phyloP scores from a whole-genome alignment of 2,888 invertebrate species.

The Nebria salina region DNA sequence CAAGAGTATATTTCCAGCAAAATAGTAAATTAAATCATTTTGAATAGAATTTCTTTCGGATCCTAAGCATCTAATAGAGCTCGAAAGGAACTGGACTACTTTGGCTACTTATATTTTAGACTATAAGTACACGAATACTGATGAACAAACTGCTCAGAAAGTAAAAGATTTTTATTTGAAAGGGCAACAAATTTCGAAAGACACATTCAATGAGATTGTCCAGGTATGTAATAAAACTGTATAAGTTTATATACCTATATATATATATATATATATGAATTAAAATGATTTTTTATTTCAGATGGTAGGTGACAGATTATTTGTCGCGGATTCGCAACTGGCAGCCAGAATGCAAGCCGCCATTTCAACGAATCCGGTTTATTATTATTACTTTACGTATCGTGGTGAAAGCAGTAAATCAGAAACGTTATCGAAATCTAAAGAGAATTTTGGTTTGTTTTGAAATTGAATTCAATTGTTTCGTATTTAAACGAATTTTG shows the following conservation, averaged over 20 bases:
- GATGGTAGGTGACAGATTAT: constrained; percentile 74
- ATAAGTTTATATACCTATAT: constrained; percentile 10
- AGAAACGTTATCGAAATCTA: constrained; percentile 64
- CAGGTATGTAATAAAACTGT: constrained; percentile 45
- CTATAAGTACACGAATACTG: constrained; percentile 66
- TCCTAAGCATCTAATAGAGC: constrained; percentile 55
- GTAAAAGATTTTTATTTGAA: constrained; percentile 69
- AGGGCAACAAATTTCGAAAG: constrained; percentile 62
- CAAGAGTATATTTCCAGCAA: neutral
- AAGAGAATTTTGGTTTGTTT: constrained; percentile 65
- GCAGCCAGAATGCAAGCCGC: constrained; percentile 70
- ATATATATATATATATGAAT: constrained; percentile 5
- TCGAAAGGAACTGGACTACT: constrained; percentile 69
- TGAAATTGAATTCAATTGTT: constrained; percentile 55
- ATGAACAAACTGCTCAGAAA: constrained; percentile 63
- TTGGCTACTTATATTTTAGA: constrained; percentile 72
- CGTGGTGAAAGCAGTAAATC: constrained; percentile 69
- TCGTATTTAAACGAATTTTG: constrained; percentile 28
- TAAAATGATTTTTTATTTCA: constrained; percentile 53
- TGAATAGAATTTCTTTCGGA: constrained; percentile 56
- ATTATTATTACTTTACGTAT: constrained; percentile 73
- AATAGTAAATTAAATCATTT: neutral
- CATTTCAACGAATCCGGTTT: constrained; percentile 68
- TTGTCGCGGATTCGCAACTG: constrained; percentile 69
- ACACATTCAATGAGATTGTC: constrained; percentile 49